These are phyloP conservation scores for Chionodraco myersi DNA, from an alignment of 2,113 vertebrate species.

Conservation along the genomic window DNA sequence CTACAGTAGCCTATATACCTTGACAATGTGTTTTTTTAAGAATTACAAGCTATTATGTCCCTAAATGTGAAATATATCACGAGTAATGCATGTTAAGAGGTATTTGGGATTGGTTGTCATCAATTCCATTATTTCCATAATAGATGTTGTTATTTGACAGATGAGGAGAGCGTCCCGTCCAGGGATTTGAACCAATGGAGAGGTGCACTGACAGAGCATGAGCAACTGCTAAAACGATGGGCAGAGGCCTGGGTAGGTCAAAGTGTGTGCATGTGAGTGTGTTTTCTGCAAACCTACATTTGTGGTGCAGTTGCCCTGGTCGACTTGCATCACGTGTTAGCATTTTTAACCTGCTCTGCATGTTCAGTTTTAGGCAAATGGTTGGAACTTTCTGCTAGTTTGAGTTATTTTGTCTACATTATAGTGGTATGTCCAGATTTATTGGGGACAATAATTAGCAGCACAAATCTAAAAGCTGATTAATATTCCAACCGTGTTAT, in stretches of 20 bases:
- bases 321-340: not conserved
- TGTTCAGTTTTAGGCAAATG: conserved; percentile 22
- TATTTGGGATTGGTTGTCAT: not conserved
- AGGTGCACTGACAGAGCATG: conserved; percentile 85
- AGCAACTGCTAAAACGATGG: conserved; percentile 90
- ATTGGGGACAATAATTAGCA: not conserved
- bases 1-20: not conserved
- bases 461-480: not conserved
- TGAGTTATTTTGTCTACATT: not conserved
- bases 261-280: not conserved
- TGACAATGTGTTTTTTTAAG: not conserved
- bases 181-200: conserved; percentile 89
- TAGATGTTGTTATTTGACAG: conserved; percentile 80
- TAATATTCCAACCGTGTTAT: not conserved
- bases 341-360: conserved; percentile 33
- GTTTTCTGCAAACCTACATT: not conserved
- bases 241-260: conserved; percentile 88
- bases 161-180: conserved; percentile 78
- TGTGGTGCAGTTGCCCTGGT: not conserved
- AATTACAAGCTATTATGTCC: not conserved
- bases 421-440: conserved; percentile 27
- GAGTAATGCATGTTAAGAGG: conserved; percentile 12
- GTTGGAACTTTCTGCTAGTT: not conserved
- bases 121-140: not conserved
- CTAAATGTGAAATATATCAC: not conserved